Evolutionary conservation across 1,140 invertebrate species (phyloP), one percentile per base, ranked within the genome.

Genomic region (Drosophila asahinai): DNA sequence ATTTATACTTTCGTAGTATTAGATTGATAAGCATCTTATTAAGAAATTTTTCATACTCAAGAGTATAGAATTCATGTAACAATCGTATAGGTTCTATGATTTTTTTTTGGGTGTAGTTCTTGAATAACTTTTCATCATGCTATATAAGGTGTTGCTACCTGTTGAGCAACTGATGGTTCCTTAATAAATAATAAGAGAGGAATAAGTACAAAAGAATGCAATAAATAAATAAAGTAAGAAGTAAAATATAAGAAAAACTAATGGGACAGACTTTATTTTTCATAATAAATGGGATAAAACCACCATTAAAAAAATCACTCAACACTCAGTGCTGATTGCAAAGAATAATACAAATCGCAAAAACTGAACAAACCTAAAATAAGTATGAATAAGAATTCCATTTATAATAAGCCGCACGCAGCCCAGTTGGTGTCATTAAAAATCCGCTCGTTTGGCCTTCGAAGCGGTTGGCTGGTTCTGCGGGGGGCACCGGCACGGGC

Each of bases 391-490:
- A 33, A 27, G 27, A 61, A 73, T n/a, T 61, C 67, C 45, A 73
- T 72, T 73, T 60, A 72, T 60, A 36, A 73, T 38, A 57, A 57
- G 22, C 36, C 45, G 47, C 38, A 14, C 54, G 43, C 45, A 17
- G 45, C 54, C 43, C 45, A 15, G 45, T 40, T 36, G 19, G 22
- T 57, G 54, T 60, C 70, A 72, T 72, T 60, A 60, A 73, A 73
- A 72, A 60, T 57, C 25, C 25, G 45, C 54, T 43, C 12, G 25
- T 30, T 51, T 9, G 68, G 68, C 71, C 68, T 61, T 61, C 38
- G 55, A 70, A 70, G 62, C 64, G 64, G 27, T 71, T 71, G 40
- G 64, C 33, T 68, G 64, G 45, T 40, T 71, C n/a, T 19, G 33
- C 30, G 58, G 15, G 22, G n/a, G 40, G 12, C 33, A 33, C 33